phyloP scores from a whole-genome alignment of 2,797 vertebrate genomes.

The Neoniphon sammara region DNA sequence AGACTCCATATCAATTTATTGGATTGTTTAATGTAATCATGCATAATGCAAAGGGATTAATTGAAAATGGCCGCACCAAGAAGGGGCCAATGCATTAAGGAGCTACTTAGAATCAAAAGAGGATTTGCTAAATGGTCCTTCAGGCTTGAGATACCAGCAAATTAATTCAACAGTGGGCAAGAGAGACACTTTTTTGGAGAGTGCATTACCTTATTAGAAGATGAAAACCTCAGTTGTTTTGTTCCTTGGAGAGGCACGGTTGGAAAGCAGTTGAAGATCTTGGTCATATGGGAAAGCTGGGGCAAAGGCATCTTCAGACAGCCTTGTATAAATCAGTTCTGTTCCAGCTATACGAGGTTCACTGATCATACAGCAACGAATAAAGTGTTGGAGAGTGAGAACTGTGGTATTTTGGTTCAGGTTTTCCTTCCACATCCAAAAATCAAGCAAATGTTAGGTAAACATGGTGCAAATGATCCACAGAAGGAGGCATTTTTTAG shows the following conservation, averaged over 20 bases:
- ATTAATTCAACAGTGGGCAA: conserved; percentile 77
- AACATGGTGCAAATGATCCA: neutral
- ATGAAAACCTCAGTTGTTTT: conserved; percentile 52
- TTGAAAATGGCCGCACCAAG: conserved; percentile 81
- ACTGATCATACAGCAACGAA: neutral
- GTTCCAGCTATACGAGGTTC: neutral
- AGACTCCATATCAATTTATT: conserved; percentile 84
- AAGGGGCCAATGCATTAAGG: conserved; percentile 79
- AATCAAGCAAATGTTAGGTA: neutral
- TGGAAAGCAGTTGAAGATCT: conserved; percentile 14
- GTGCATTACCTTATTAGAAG: conserved; percentile 67
- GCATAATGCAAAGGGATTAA: conserved; percentile 85
- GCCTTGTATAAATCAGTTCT: neutral
- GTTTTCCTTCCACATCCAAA: neutral
- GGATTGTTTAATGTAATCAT: conserved; percentile 86
- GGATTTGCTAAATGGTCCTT: conserved; percentile 82
- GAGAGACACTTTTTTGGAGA: conserved; percentile 67
- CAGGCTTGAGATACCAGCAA: conserved; percentile 76
- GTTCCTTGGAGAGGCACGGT: conserved; percentile 22
- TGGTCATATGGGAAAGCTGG: conserved; percentile 1
- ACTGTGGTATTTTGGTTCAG: neutral
- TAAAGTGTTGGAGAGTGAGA: neutral
- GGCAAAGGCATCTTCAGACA: neutral
- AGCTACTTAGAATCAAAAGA: conserved; percentile 81
- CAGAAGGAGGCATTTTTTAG: neutral